These are phyloP conservation scores for Agonopterix alstromeriana DNA, from an alignment of 2,888 invertebrate species.

Conservation along the genomic window DNA sequence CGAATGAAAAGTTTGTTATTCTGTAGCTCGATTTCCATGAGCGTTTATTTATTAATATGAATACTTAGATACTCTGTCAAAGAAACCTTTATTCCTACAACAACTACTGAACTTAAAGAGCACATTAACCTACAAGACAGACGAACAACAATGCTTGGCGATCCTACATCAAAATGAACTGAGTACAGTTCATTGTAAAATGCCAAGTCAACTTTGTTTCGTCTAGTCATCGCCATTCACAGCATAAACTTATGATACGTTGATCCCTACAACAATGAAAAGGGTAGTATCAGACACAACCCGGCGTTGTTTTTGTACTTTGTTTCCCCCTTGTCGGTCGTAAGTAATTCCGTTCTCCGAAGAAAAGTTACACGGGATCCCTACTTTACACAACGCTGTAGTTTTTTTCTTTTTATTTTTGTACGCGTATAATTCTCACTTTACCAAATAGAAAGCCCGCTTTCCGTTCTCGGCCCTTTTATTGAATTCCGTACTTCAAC, in stretches of 20 bases:
- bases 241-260: constrained; percentile 11
- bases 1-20: too few relatives aligned
- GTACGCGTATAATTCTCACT: constrained; percentile 64
- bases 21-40: too few relatives aligned
- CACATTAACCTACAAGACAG: too few relatives aligned
- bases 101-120: neutral
- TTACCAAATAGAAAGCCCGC: constrained; percentile 48
- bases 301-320: constrained; percentile 55
- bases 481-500: constrained; percentile 64
- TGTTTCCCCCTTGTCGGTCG: constrained; percentile 58
- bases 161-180: too few relatives aligned
- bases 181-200: too few relatives aligned
- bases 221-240: constrained; percentile 6
- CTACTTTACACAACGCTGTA: constrained; percentile 46
- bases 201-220: neutral
- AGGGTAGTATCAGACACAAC: constrained; percentile 39
- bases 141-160: too few relatives aligned
- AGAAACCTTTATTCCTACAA: neutral
- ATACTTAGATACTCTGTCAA: neutral
- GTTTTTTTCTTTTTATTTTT: constrained; percentile 41
- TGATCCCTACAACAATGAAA: constrained; percentile 20
- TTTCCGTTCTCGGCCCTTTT: constrained; percentile 49
- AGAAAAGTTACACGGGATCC: constrained; percentile 55
- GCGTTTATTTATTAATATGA: too few relatives aligned
- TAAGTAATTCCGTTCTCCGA: constrained; percentile 58